A percentile compares a stretch with the other conserved stretches of the same genome.
phyloP scores from a whole-genome alignment of 2,797 vertebrate species.

The Gadopsis bispinosus region DNA sequence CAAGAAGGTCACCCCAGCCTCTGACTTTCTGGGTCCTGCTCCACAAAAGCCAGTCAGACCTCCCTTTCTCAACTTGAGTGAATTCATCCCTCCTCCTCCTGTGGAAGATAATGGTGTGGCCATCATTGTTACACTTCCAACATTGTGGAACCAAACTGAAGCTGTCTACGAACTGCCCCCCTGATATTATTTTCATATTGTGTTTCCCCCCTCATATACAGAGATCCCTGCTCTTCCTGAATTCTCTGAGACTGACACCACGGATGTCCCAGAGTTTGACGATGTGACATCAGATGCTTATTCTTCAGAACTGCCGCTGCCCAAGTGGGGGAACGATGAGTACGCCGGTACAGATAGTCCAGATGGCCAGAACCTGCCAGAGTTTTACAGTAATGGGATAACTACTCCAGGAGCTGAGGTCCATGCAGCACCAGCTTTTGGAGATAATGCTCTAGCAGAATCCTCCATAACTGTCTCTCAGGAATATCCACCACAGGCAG shows the following conservation, averaged over 20 bases:
- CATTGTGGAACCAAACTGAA: background rate
- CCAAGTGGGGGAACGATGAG: conserved; percentile 41
- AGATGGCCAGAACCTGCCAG: background rate
- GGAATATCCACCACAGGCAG: conserved; percentile 34
- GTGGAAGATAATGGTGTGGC: conserved; percentile 49
- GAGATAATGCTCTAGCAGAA: conserved; percentile 22
- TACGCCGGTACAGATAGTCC: conserved; percentile 15
- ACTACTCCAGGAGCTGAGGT: background rate
- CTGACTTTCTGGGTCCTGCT: conserved; percentile 67
- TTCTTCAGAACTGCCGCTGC: conserved; percentile 31
- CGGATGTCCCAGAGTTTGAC: conserved; percentile 52
- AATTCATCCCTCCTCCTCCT: conserved; percentile 32
- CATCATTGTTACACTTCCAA: background rate
- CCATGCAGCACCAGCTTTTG: conserved; percentile 1
- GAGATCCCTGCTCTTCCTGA: conserved; percentile 49
- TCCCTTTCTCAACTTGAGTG: conserved; percentile 57
- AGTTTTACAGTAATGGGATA: conserved; percentile 46
- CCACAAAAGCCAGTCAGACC: conserved; percentile 83
- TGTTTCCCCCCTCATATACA: conserved; percentile 7
- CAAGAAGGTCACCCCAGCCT: conserved; percentile 76
- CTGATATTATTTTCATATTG: background rate
- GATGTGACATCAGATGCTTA: conserved; percentile 32
- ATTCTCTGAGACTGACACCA: conserved; percentile 46
- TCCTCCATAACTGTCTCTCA: conserved; percentile 14
- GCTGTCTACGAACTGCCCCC: background rate